Percentiles rank a stretch among this genome's conserved stretches.
Conservation (phyloP, 2,888 invertebrate genomes). For the Scaptomyza cyrtandrae region DNA sequence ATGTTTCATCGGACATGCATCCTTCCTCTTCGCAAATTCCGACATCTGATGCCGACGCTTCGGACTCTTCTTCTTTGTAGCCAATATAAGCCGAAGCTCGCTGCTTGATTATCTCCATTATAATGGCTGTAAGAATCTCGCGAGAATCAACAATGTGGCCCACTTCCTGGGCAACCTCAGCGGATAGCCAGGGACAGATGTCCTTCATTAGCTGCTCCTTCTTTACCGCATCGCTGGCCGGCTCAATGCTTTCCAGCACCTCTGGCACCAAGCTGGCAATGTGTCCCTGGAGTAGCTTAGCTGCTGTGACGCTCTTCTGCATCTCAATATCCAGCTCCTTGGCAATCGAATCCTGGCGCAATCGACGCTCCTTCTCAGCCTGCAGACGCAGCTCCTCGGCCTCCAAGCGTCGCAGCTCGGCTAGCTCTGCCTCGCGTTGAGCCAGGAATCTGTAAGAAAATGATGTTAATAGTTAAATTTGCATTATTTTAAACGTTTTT, state of each 20-base stretch:
- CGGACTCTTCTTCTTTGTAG: conserved; percentile 69
- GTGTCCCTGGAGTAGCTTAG: conserved; percentile 93
- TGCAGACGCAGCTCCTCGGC: conserved; percentile 90
- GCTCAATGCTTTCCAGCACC: conserved; percentile 90
- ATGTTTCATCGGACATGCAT: conserved; percentile 63
- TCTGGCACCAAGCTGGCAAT: conserved; percentile 93
- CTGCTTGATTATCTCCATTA: conserved; percentile 91
- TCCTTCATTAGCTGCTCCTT: conserved; percentile 88
- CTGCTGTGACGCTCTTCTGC: conserved; percentile 92
- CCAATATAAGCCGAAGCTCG: conserved; percentile 86
- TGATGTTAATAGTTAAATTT: background rate
- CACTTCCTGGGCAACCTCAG: conserved; percentile 92
- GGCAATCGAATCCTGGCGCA: conserved; percentile 89
- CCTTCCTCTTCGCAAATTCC: conserved; percentile 69
- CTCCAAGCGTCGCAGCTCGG: conserved; percentile 92
- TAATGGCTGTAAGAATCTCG: conserved; percentile 92
- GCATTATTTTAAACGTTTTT: conserved; percentile 58
- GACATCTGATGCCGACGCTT: conserved; percentile 27
- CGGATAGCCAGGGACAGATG: conserved; percentile 92
- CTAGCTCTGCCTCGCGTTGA: conserved; percentile 91
- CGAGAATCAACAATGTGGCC: conserved; percentile 92
- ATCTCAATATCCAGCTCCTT: conserved; percentile 89
- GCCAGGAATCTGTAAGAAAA: conserved; percentile 77
- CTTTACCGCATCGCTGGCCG: conserved; percentile 82
- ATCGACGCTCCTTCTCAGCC: conserved; percentile 90